phyloP scores from a whole-genome alignment of 2,888 invertebrate genomes.

The Eretmocerus hayati region DNA sequence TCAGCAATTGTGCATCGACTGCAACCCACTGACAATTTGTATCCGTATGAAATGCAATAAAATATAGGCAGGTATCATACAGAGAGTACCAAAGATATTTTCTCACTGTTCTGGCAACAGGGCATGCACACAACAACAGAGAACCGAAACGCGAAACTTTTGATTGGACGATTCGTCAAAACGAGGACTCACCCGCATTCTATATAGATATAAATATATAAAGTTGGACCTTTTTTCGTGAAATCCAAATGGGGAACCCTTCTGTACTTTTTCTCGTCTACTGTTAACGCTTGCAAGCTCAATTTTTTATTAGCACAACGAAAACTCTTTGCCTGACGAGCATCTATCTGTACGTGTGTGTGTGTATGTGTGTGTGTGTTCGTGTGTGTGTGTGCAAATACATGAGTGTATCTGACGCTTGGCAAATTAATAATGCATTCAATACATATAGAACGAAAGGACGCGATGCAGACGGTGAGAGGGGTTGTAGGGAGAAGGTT shows the following conservation, averaged over 20 bases:
- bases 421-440: slow-evolving; percentile 20
- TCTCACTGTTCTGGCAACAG: slow-evolving; percentile 5
- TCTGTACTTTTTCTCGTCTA: too few relatives aligned
- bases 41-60: slow-evolving; percentile 32
- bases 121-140: slow-evolving; percentile 16
- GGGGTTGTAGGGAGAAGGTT: too few relatives aligned
- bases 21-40: slow-evolving; percentile 26
- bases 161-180: slow-evolving; percentile 38
- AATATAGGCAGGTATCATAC: slow-evolving; percentile 33
- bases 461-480: too few relatives aligned
- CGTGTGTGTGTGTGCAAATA: neutral
- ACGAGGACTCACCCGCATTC: slow-evolving; percentile 28
- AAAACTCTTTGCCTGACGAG: slow-evolving; percentile 20
- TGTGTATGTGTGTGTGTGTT: neutral
- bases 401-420: neutral
- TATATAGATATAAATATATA: too few relatives aligned
- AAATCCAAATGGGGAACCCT: too few relatives aligned
- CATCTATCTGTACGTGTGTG: neutral
- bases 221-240: slow-evolving; percentile 17
- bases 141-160: slow-evolving; percentile 32
- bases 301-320: slow-evolving; percentile 23
- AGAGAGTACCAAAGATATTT: slow-evolving; percentile 7
- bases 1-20: neutral
- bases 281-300: too few relatives aligned
- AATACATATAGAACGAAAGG: slow-evolving; percentile 14